Conservation (phyloP, 1,140 invertebrate species). For the Cotesia chilonis region DNA sequence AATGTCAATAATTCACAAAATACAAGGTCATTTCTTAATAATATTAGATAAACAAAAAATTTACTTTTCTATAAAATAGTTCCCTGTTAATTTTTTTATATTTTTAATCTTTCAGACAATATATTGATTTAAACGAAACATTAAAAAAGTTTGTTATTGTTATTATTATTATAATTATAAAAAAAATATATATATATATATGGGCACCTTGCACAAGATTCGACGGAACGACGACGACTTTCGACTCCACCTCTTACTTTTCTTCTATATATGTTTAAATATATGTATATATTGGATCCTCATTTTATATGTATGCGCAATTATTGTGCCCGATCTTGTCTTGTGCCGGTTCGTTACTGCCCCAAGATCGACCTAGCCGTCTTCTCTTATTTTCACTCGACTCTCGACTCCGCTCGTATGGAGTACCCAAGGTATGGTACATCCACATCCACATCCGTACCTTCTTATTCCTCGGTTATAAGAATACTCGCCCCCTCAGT, state of each 20-base stretch:
- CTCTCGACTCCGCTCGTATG: neutral
- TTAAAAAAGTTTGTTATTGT: too few species aligned
- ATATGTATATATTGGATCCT: slow-evolving; percentile 37
- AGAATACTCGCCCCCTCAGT: too few species aligned
- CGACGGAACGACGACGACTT: slow-evolving; percentile 4
- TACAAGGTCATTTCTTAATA: too few species aligned
- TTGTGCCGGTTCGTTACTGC: slow-evolving; percentile 41
- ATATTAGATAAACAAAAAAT: too few species aligned
- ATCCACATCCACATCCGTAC: neutral
- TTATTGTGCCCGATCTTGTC: slow-evolving; percentile 55
- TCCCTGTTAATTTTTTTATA: too few species aligned
- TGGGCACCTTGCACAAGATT: slow-evolving; percentile 10
- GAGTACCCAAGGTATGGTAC: neutral
- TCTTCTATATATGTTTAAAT: neutral
- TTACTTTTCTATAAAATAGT: too few species aligned
- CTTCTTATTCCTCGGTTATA: too few species aligned
- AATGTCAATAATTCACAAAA: too few species aligned
- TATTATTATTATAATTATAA: too few species aligned
- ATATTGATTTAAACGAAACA: too few species aligned
- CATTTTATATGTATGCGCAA: slow-evolving; percentile 44
- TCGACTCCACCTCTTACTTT: neutral
- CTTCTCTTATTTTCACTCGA: slow-evolving; percentile 14
- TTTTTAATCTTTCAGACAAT: too few species aligned
- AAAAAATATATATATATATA: neutral
- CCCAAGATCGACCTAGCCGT: slow-evolving; percentile 22